These are phyloP conservation scores for Cyprinella venusta DNA, from an alignment of 2,797 vertebrate genomes.

Conservation along the genomic window DNA sequence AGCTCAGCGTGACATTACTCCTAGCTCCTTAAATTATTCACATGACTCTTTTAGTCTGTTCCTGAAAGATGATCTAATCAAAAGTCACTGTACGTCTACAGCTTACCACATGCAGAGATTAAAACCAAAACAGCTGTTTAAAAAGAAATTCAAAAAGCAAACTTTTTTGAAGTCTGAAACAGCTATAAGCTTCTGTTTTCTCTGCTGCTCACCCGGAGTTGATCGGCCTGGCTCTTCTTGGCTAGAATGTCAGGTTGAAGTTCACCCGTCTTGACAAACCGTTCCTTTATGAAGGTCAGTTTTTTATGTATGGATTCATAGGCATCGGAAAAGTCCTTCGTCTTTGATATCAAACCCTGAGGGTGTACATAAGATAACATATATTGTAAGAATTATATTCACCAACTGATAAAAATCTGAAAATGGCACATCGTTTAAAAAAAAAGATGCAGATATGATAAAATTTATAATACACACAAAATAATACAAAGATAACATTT, in stretches of 20 bases:
- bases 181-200: not conserved
- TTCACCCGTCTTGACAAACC: slow-evolving; percentile 71
- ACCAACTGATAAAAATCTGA: not conserved
- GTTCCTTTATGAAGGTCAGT: slow-evolving; percentile 74
- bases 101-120: slow-evolving; percentile 32
- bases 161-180: not conserved
- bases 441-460: not conserved
- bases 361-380: not conserved
- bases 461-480: too few relatives aligned
- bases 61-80: slow-evolving; percentile 17
- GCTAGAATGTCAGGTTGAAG: slow-evolving; percentile 83
- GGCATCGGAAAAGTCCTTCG: slow-evolving; percentile 82
- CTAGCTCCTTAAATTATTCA: slow-evolving; percentile 39
- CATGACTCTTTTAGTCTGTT: slow-evolving; percentile 14
- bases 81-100: slow-evolving; percentile 34
- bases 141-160: slow-evolving; percentile 21
- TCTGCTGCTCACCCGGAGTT: slow-evolving; percentile 78
- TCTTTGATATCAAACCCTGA: slow-evolving; percentile 82
- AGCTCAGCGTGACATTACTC: slow-evolving; percentile 36
- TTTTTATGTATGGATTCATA: slow-evolving; percentile 75
- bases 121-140: slow-evolving; percentile 29
- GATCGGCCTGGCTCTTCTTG: slow-evolving; percentile 86
- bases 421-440: not conserved
- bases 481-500: not conserved
- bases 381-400: too few relatives aligned